phyloP scores from a whole-genome alignment of 2,797 vertebrate genomes.

The Astyanax mexicanus region DNA sequence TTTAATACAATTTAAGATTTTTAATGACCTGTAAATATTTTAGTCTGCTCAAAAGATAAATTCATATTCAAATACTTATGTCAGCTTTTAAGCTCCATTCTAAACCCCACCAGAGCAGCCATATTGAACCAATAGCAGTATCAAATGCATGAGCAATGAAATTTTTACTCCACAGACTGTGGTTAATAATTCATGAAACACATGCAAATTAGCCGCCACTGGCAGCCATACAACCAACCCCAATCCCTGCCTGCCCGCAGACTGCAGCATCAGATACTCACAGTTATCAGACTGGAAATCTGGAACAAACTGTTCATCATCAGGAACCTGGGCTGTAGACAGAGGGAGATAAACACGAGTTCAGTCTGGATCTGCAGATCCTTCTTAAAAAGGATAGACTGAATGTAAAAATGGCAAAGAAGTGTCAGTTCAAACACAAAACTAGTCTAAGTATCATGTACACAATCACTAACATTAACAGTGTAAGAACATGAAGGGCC shows the following conservation, averaged over 20 bases:
- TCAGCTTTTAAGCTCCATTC: too few relatives aligned
- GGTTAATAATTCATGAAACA: constrained; percentile 16
- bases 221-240: not conserved
- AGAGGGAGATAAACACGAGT: constrained; percentile 18
- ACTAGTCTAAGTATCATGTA: too few relatives aligned
- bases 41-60: too few relatives aligned
- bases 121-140: not conserved
- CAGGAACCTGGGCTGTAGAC: constrained; percentile 87
- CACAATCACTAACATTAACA: too few relatives aligned
- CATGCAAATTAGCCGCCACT: constrained; percentile 13
- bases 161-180: not conserved
- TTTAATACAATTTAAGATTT: too few relatives aligned
- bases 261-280: constrained; percentile 76
- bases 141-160: not conserved
- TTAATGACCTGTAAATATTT: too few relatives aligned
- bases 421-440: too few relatives aligned
- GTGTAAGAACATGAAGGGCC: too few relatives aligned
- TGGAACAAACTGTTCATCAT: constrained; percentile 96
- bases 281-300: constrained; percentile 95
- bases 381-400: not conserved
- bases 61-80: too few relatives aligned
- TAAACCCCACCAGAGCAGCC: not conserved
- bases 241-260: constrained; percentile 9
- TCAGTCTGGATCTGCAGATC: not conserved
- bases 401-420: not conserved